Evolutionary conservation across 2,797 vertebrate species (phyloP).

Genomic region (Podarcis lilfordi): DNA sequence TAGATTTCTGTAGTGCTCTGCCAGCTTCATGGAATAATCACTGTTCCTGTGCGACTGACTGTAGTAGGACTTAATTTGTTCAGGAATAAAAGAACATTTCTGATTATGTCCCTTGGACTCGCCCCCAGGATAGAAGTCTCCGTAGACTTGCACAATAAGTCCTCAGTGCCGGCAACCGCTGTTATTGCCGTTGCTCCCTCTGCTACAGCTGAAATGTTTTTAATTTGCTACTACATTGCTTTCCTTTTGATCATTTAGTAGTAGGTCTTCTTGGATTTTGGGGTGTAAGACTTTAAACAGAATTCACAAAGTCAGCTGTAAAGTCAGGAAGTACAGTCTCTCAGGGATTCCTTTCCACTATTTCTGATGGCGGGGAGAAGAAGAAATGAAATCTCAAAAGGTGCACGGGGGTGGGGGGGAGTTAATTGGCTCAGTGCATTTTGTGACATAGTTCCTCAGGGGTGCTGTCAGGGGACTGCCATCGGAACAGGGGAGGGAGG

Average conservation of each 20-base stretch:
- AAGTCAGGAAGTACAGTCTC: neutral
- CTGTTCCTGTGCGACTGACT: slow-evolving; percentile 42
- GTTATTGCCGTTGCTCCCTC: slow-evolving; percentile 25
- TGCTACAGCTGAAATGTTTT: slow-evolving; percentile 27
- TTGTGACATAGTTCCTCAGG: no score
- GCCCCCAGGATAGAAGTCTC: slow-evolving; percentile 10
- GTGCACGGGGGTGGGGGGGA: fast-evolving
- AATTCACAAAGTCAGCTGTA: neutral
- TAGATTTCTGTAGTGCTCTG: slow-evolving; percentile 38
- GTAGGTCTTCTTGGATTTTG: neutral
- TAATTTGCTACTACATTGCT: neutral
- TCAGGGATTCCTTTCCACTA: neutral
- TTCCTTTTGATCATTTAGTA: slow-evolving; percentile 13
- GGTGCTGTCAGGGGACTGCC: no score
- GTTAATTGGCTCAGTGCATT: no score
- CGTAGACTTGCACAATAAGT: slow-evolving; percentile 14
- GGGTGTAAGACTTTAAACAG: neutral
- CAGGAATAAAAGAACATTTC: slow-evolving; percentile 40
- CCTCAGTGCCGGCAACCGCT: neutral
- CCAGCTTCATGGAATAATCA: slow-evolving; percentile 31
- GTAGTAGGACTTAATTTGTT: slow-evolving; percentile 42
- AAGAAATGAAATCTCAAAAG: no score
- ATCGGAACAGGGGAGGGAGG: no score
- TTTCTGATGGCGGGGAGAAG: neutral
- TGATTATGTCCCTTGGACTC: slow-evolving; percentile 33